A percentile compares a stretch with the other conserved stretches of the same genome.
phyloP scores from a whole-genome alignment of 2,113 vertebrate genomes.

The Hystrix cristata region DNA sequence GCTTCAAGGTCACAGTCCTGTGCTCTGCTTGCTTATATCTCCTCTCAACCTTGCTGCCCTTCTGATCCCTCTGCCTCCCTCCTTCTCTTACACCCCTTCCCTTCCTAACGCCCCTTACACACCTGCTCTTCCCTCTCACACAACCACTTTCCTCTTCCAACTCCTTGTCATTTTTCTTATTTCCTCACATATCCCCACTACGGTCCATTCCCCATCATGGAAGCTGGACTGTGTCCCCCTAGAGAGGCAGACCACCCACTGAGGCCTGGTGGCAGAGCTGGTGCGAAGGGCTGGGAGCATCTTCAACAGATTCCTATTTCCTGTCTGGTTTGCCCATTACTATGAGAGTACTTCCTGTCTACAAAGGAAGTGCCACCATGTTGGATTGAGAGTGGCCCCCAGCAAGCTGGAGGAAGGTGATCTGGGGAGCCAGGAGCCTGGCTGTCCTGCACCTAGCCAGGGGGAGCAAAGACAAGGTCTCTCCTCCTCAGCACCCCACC shows the following conservation, averaged over 20 bases:
- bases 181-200: background rate
- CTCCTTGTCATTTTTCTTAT: background rate
- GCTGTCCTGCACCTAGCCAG: constrained; percentile 5
- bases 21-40: background rate
- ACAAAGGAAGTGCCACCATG: constrained; percentile 55
- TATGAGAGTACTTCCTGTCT: constrained; percentile 56
- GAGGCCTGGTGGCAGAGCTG: background rate
- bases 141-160: background rate
- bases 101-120: background rate
- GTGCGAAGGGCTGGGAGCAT: background rate
- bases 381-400: background rate
- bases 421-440: constrained; percentile 44
- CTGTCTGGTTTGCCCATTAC: background rate
- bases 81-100: background rate
- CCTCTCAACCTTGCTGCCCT: background rate
- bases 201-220: background rate
- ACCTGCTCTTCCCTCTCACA: background rate
- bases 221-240: background rate
- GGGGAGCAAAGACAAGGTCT: constrained; percentile 58
- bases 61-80: no score
- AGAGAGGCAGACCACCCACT: background rate
- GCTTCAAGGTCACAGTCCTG: background rate
- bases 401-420: background rate
- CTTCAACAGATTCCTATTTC: background rate
- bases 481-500: constrained; percentile 48